Percentiles rank a stretch among this genome's conserved stretches.
phyloP scores from a whole-genome alignment of 2,113 vertebrate species.

The Oxygymnocypris stewartii region DNA sequence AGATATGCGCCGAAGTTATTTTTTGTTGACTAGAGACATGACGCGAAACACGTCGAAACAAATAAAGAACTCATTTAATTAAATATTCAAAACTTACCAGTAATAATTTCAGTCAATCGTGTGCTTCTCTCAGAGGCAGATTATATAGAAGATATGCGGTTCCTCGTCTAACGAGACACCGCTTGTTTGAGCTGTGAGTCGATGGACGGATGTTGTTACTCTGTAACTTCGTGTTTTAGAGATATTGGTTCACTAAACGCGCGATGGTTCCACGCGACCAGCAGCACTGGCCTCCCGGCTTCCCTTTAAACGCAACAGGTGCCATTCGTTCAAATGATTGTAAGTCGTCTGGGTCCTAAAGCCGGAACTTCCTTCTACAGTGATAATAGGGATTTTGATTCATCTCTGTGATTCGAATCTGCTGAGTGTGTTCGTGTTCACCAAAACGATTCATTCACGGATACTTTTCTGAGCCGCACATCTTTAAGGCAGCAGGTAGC shows the following conservation, averaged over 20 bases:
- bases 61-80: neutral
- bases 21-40: neutral
- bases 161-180: neutral
- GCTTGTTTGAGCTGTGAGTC: neutral
- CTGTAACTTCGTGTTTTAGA: conserved; percentile 2
- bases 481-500: neutral
- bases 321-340: conserved; percentile 67
- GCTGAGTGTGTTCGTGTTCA: neutral
- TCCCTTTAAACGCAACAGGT: conserved; percentile 68
- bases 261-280: conserved; percentile 19
- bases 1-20: neutral
- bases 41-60: neutral
- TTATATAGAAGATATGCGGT: neutral
- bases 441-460: neutral
- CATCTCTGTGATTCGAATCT: neutral
- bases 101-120: conserved; percentile 11
- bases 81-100: conserved; percentile 49
- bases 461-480: neutral
- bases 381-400: neutral
- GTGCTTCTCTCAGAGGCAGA: neutral
- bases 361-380: neutral
- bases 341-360: conserved; percentile 57
- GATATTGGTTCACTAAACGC: neutral
- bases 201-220: conserved; percentile 2
- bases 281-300: conserved; percentile 45